Conservation (phyloP, 2,888 invertebrate species). For the Latrodectus hesperus region DNA sequence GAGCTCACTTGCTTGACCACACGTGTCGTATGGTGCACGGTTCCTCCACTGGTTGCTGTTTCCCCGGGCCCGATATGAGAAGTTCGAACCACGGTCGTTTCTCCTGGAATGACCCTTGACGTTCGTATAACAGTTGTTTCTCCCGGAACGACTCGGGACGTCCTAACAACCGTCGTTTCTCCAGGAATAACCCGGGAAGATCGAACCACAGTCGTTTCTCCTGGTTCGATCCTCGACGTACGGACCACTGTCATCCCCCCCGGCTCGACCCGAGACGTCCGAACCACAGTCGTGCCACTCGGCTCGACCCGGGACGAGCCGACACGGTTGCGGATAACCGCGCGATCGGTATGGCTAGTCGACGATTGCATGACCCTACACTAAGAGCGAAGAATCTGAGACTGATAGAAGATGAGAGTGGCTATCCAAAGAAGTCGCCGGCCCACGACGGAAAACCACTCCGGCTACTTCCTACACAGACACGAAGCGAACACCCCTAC, state of each 20-base stretch:
- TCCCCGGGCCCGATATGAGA: neutral
- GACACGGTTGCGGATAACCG: constrained; percentile 26
- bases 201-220: constrained; percentile 1
- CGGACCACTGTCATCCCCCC: neutral
- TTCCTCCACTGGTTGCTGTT: constrained; percentile 15
- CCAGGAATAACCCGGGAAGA: constrained; percentile 13
- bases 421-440: constrained; percentile 30
- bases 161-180: neutral
- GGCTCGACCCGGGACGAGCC: constrained; percentile 24
- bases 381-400: constrained; percentile 44
- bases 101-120: neutral
- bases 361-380: constrained; percentile 62
- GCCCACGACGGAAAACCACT: constrained; percentile 49
- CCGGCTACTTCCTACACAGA: constrained; percentile 29
- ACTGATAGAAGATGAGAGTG: constrained; percentile 23
- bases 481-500: constrained; percentile 34
- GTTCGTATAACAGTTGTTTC: constrained; percentile 4
- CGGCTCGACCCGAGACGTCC: constrained; percentile 7
- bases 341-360: constrained; percentile 18
- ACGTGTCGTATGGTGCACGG: constrained; percentile 38
- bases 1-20: constrained; percentile 56
- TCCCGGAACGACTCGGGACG: neutral
- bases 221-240: neutral
- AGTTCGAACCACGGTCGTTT: neutral
- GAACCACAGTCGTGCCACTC: neutral